These are phyloP conservation scores for Abscondita cerata DNA, from an alignment of 2,888 invertebrate species.

Conservation along the genomic window DNA sequence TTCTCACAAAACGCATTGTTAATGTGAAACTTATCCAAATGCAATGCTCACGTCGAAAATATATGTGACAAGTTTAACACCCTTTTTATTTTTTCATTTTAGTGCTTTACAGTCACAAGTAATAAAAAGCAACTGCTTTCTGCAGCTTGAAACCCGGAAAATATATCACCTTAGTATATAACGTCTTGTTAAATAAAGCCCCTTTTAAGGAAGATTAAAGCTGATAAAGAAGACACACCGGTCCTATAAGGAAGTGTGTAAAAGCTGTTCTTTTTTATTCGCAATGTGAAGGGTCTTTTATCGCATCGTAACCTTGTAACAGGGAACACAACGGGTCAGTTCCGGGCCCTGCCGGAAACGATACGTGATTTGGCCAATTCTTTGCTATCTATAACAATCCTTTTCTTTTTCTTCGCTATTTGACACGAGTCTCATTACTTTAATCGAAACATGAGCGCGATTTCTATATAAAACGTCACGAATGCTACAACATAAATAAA, in stretches of 20 bases:
- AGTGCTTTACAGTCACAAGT: slow-evolving; percentile 14
- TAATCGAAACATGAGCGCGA: slow-evolving; percentile 10
- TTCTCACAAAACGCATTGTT: no score
- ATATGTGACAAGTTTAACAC: background rate
- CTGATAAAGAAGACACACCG: slow-evolving; percentile 43
- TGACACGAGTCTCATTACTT: slow-evolving; percentile 23
- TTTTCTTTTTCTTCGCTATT: slow-evolving; percentile 29
- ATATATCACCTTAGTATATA: slow-evolving; percentile 35
- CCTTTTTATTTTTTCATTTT: background rate
- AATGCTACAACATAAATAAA: slow-evolving; percentile 10
- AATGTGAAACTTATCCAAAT: no score
- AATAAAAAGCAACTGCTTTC: slow-evolving; percentile 34
- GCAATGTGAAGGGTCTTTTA: slow-evolving; percentile 50
- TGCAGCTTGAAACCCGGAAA: slow-evolving; percentile 24
- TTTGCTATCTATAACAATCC: slow-evolving; percentile 39
- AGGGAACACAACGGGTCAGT: slow-evolving; percentile 55
- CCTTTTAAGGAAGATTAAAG: slow-evolving; percentile 42
- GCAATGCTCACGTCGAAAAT: background rate
- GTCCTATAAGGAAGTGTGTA: slow-evolving; percentile 39
- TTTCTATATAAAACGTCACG: background rate
- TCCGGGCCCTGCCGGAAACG: slow-evolving; percentile 52
- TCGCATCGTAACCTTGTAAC: slow-evolving; percentile 54
- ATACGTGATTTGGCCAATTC: slow-evolving; percentile 55
- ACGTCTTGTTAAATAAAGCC: slow-evolving; percentile 37
- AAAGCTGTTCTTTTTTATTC: slow-evolving; percentile 44